phyloP scores from a whole-genome alignment of 1,140 invertebrate species.

The Pogonomyrmex barbatus region DNA sequence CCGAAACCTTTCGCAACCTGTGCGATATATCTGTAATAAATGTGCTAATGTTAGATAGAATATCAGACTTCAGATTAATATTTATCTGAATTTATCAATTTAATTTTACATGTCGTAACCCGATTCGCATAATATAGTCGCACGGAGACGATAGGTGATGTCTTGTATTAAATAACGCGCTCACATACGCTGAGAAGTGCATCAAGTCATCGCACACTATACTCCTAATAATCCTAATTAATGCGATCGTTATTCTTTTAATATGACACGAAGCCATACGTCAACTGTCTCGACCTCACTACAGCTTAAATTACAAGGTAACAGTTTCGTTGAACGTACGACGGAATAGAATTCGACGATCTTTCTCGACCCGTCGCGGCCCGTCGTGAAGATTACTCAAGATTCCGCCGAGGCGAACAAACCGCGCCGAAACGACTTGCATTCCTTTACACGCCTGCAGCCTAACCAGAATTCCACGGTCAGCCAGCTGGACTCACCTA shows the following conservation, averaged over 20 bases:
- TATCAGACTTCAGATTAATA: slow-evolving; percentile 22
- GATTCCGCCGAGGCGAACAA: neutral
- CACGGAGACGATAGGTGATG: neutral
- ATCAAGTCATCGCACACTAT: slow-evolving; percentile 14
- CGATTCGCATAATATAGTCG: neutral
- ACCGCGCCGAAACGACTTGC: slow-evolving; percentile 14
- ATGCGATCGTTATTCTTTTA: slow-evolving; percentile 54
- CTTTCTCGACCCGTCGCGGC: slow-evolving; percentile 7
- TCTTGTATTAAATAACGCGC: slow-evolving; percentile 12
- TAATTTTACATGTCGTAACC: neutral
- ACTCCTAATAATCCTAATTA: slow-evolving; percentile 20
- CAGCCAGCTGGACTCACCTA: slow-evolving; percentile 65
- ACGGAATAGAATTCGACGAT: neutral
- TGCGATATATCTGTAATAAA: slow-evolving; percentile 70
- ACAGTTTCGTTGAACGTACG: slow-evolving; percentile 9
- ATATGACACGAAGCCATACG: slow-evolving; percentile 34
- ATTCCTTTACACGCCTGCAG: neutral
- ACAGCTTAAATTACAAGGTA: slow-evolving; percentile 36
- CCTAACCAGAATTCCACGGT: slow-evolving; percentile 44
- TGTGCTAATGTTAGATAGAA: neutral
- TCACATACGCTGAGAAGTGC: neutral
- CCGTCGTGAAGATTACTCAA: slow-evolving; percentile 37
- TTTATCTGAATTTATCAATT: slow-evolving; percentile 10
- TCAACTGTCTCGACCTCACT: neutral
- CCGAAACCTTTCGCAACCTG: slow-evolving; percentile 72